A percentile compares a stretch with the other conserved stretches of the same genome.
Conservation (phyloP, 2,797 vertebrate species). For the Nyctalus aviator region DNA sequence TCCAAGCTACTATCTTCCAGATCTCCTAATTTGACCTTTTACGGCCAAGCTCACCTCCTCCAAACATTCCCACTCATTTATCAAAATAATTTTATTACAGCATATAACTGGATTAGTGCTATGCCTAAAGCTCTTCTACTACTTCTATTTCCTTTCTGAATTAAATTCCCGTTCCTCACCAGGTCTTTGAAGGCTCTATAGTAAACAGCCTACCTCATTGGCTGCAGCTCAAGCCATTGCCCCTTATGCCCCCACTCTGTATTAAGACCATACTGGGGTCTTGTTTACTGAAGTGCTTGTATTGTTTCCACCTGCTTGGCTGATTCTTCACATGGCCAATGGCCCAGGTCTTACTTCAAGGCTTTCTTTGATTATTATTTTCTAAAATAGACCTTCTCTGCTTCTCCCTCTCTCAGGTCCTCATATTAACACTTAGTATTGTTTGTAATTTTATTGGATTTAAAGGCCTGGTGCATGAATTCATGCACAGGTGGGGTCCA, state of each 20-base stretch:
- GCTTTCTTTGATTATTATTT: not conserved
- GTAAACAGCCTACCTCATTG: rapidly evolving
- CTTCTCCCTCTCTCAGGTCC: not conserved
- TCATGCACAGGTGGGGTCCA: too few relatives aligned
- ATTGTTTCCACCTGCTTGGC: not conserved
- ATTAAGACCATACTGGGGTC: not conserved
- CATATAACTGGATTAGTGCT: not conserved
- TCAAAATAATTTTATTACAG: not conserved
- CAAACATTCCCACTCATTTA: not conserved
- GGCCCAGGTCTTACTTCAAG: not conserved
- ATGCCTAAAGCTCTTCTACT: not conserved
- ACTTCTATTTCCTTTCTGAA: not conserved
- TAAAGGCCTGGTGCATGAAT: too few relatives aligned
- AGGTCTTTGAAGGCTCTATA: not conserved
- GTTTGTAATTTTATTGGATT: not conserved
- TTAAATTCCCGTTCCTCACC: not conserved
- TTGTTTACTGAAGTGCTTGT: not conserved
- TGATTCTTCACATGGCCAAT: not conserved
- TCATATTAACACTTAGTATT: not conserved
- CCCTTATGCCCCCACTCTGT: not conserved
- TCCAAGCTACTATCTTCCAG: not conserved
- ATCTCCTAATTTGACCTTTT: not conserved
- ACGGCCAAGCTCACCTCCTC: not conserved
- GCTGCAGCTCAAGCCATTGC: not conserved
- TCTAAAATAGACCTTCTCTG: not conserved